Evolutionary conservation across 2,888 invertebrate species (phyloP), one percentile per base, ranked within the genome.

Genomic region (Melipona bicolor): DNA sequence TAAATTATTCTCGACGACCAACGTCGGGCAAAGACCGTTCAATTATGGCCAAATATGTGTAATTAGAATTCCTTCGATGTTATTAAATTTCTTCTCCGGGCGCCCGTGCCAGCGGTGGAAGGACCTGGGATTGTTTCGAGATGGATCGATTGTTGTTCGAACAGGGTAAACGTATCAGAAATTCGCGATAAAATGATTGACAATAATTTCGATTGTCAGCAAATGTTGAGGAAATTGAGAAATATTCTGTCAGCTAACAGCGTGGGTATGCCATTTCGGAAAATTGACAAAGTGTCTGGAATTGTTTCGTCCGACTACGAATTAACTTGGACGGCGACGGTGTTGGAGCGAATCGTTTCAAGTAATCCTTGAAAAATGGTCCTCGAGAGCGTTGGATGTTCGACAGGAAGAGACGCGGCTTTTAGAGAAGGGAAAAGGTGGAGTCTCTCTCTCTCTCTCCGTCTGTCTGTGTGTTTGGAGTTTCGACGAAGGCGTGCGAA

Each of bases 351-450:
- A 52, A 52, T 54, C 24, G 36, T 36, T 70, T 54, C 52, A 64
- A 70, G 69, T 54, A 54, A 75, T 81, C 49, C 70, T 64, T 81
- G 65, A 75, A 75, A 81, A 80, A 74, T 59, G 61, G 36, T 15
- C 4, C 21, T 67, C 13, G 9, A 13, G 9, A 13, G 64, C 62
- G 15, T 24, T 49, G 81, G 69, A 70, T 79, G 50, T 59, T n/a
- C 32, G 43, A 68, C 72, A 67, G 32, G n/a, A 9, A 43, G n/a
- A 43, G 43, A 43, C n/a, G n/a, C 50, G 61, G 36, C 43, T 74
- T 56, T 73, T 74, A 59, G 21, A 43, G 54, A 62, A 21, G 15
- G 52, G 71, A 70, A 65, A 75, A 65, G 52, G 56, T 68, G 24
- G 72, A 69, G 56, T 59, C 4, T 15, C 56, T 59, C 32, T 11